Evolutionary conservation across 2,113 vertebrate species (phyloP).

Genomic region (Eira barbara): DNA sequence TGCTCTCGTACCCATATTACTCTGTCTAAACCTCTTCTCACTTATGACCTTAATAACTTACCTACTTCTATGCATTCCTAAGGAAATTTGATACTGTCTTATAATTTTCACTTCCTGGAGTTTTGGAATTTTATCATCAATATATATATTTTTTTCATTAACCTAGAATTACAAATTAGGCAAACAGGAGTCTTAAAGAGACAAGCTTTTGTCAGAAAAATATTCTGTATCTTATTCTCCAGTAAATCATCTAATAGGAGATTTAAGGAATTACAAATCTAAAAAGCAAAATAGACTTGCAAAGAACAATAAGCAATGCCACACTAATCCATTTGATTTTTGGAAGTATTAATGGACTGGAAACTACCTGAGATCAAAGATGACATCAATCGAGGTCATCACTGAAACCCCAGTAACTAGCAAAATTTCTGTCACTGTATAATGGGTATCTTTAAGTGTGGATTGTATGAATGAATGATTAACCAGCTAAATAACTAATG

Average conservation of each 20-base stretch:
- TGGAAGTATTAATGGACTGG: background rate
- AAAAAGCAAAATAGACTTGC: background rate
- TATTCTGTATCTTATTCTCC: background rate
- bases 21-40: background rate
- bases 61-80: background rate
- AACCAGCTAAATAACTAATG: background rate
- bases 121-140: background rate
- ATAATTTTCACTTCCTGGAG: background rate
- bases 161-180: background rate
- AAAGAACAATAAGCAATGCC: background rate
- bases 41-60: background rate
- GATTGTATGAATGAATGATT: background rate
- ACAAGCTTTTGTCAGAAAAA: background rate
- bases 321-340: background rate
- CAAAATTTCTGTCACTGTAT: background rate
- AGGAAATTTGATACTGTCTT: background rate
- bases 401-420: background rate
- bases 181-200: background rate
- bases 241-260: background rate
- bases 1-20: background rate
- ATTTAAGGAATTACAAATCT: background rate
- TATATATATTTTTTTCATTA: background rate
- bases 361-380: background rate
- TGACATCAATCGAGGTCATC: background rate
- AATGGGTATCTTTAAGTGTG: background rate